A percentile compares a stretch with the other conserved stretches of the same genome.
These are phyloP conservation scores for Agrotis segetum DNA, from an alignment of 2,888 invertebrate species.

Conservation along the genomic window DNA sequence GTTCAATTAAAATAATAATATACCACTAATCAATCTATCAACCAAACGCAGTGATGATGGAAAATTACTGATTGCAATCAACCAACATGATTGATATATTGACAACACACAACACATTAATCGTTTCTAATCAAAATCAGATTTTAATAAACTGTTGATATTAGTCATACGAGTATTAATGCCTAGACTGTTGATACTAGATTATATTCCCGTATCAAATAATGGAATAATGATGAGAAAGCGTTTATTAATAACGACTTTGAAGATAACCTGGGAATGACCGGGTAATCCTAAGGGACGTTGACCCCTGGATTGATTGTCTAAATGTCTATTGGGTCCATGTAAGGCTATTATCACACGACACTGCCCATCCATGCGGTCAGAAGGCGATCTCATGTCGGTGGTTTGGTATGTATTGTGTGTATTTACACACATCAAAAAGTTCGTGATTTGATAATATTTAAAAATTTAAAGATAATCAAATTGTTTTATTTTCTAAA, in stretches of 20 bases:
- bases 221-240: slow-evolving; percentile 32
- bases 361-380: too few species aligned
- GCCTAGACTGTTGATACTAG: slow-evolving; percentile 8
- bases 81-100: slow-evolving; percentile 8
- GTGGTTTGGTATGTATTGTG: too few species aligned
- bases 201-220: slow-evolving; percentile 18
- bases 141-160: slow-evolving; percentile 17
- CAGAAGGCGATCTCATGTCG: too few species aligned
- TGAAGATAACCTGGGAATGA: slow-evolving; percentile 23
- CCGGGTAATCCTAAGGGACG: not conserved
- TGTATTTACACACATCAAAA: too few species aligned
- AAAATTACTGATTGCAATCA: not conserved
- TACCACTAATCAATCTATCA: slow-evolving; percentile 20
- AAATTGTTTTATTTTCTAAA: too few species aligned
- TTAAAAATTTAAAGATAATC: too few species aligned
- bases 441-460: too few species aligned
- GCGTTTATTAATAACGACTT: slow-evolving; percentile 31
- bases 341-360: not conserved
- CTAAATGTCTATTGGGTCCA: slow-evolving; percentile 1
- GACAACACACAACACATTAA: not conserved
- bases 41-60: slow-evolving; percentile 20
- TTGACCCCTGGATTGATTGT: slow-evolving; percentile 22
- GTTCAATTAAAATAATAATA: slow-evolving; percentile 2
- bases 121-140: slow-evolving; percentile 12
- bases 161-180: not conserved